Evolutionary conservation across 2,113 vertebrate genomes (phyloP).

Genomic region (Catharus fuscescens): DNA sequence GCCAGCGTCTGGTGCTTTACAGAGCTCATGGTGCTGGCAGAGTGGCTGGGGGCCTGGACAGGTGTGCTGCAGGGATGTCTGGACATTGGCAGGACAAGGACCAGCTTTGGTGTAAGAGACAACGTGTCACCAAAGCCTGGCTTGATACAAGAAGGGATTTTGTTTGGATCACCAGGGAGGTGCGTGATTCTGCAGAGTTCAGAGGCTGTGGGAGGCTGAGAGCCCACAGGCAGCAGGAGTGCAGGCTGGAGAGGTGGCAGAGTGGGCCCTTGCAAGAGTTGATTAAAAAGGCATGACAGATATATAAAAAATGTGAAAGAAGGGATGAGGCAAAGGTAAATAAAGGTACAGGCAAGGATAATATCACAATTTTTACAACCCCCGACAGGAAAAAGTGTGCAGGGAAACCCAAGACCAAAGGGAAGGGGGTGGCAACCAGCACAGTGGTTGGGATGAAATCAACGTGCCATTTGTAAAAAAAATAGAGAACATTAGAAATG

Average conservation of each 20-base stretch:
- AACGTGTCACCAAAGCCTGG: background rate
- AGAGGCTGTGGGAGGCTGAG: background rate
- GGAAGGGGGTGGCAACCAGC: rapidly evolving
- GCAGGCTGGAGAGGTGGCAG: background rate
- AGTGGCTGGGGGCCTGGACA: conserved; percentile 83
- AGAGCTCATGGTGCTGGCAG: conserved; percentile 71
- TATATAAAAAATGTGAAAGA: background rate
- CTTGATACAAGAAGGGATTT: background rate
- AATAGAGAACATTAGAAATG: background rate
- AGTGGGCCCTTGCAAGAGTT: background rate
- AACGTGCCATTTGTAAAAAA: background rate
- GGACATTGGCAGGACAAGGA: conserved; percentile 88
- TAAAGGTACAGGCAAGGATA: background rate
- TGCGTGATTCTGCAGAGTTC: background rate
- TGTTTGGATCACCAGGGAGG: background rate
- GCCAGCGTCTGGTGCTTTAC: background rate
- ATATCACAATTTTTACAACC: background rate
- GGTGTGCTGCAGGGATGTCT: conserved; percentile 85
- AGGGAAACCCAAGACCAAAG: background rate
- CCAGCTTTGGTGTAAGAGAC: conserved; percentile 77
- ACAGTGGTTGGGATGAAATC: background rate
- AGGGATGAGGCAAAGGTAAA: background rate
- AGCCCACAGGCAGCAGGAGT: background rate
- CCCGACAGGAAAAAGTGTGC: background rate
- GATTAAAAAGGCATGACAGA: background rate